Evolutionary conservation across 2,888 invertebrate genomes (phyloP).

Genomic region (Orchesella flavescens): DNA sequence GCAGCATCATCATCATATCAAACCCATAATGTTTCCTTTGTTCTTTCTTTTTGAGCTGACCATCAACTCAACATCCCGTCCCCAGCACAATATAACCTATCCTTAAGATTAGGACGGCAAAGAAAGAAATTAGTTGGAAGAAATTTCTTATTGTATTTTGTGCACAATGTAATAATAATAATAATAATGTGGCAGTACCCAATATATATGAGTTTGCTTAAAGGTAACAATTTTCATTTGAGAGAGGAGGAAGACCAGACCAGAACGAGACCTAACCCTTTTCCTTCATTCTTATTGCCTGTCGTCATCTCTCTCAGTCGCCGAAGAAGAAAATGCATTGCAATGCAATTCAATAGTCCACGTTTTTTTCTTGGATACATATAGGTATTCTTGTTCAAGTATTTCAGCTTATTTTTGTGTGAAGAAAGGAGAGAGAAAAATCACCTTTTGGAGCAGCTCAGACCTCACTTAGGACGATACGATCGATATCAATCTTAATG

Average conservation of each 20-base stretch:
- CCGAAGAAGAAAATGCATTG: neutral
- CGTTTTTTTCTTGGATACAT: too few relatives aligned
- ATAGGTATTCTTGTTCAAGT: too few relatives aligned
- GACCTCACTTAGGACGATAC: conserved; percentile 32
- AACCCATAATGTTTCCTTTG: conserved; percentile 1
- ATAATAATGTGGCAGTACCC: too few relatives aligned
- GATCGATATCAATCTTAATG: conserved; percentile 62
- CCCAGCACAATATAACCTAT: too few relatives aligned
- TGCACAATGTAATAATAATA: neutral
- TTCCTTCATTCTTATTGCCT: neutral
- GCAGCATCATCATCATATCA: conserved; percentile 6
- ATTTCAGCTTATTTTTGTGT: neutral
- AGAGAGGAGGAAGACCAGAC: too few relatives aligned
- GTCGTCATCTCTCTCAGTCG: conserved; percentile 3
- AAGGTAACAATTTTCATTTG: neutral
- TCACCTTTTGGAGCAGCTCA: neutral
- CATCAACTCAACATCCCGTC: too few relatives aligned
- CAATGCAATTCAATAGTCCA: neutral
- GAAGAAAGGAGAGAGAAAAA: conserved; percentile 5
- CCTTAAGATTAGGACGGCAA: neutral
- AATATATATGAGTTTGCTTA: neutral
- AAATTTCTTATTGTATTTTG: conserved; percentile 7
- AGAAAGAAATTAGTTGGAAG: neutral
- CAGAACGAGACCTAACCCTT: conserved; percentile 31
- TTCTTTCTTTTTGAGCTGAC: neutral